Percentiles rank a stretch among this genome's conserved stretches.
Conservation (phyloP, 2,113 vertebrate species). For the Orientallactaga bullata region DNA sequence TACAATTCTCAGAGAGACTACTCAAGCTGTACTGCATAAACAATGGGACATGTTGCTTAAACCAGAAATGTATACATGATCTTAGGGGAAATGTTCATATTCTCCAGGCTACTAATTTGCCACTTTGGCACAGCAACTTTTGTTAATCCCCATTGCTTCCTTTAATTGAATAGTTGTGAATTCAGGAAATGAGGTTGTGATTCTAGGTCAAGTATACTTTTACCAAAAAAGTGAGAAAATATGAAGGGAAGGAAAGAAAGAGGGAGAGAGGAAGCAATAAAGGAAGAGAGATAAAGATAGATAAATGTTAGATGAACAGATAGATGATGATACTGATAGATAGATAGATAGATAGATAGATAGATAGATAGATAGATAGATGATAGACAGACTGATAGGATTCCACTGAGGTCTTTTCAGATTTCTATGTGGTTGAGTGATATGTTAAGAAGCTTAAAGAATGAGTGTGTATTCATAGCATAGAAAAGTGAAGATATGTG, state of each 20-base stretch:
- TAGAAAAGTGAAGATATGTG: not conserved
- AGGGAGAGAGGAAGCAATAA: not conserved
- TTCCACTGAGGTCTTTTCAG: too few relatives aligned
- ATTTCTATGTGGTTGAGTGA: too few relatives aligned
- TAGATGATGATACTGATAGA: not conserved
- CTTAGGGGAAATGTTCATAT: not conserved
- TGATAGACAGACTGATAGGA: not conserved
- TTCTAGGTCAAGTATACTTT: not conserved
- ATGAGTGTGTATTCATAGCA: not conserved
- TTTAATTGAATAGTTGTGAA: conserved; percentile 7
- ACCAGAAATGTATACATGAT: not conserved
- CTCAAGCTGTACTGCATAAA: not conserved
- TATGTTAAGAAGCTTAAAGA: too few relatives aligned
- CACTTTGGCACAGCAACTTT: not conserved
- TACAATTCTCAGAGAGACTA: not conserved
- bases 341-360: not conserved
- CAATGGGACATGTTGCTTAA: not conserved
- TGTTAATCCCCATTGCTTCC: not conserved
- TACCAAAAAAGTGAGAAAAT: conserved; percentile 20
- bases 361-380: not conserved
- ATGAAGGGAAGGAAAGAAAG: not conserved
- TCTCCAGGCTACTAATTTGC: not conserved
- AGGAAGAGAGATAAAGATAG: not conserved
- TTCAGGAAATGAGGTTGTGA: not conserved
- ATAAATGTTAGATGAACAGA: not conserved